Evolutionary conservation across 1,140 invertebrate genomes (phyloP).

Genomic region (Listronotus oregonensis): DNA sequence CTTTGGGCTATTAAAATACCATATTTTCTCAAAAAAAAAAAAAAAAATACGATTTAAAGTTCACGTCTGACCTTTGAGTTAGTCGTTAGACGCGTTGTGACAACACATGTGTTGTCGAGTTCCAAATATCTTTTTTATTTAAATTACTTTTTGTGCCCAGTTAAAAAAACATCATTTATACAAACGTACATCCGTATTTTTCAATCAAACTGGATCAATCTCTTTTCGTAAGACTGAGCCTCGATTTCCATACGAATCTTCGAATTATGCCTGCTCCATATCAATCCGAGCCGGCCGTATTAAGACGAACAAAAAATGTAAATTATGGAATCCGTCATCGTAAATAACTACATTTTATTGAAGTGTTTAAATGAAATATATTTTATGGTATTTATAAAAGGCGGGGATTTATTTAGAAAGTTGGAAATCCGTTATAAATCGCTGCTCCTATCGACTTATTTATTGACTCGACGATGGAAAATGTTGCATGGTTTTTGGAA

Average conservation of each 20-base stretch:
- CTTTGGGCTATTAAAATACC: no score
- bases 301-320: conserved; percentile 39
- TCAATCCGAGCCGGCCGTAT: conserved; percentile 35
- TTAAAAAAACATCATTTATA: no score
- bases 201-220: not conserved
- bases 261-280: conserved; percentile 33
- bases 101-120: no score
- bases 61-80: no score
- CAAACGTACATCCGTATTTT: not conserved
- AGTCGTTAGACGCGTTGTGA: no score
- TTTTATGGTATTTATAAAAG: conserved; percentile 49
- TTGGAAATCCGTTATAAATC: conserved; percentile 46
- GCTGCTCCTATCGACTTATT: conserved; percentile 42
- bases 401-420: conserved; percentile 47
- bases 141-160: no score
- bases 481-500: conserved; percentile 4
- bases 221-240: not conserved
- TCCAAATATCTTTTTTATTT: no score
- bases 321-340: conserved; percentile 48
- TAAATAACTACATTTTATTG: conserved; percentile 48
- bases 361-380: conserved; percentile 49
- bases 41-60: no score
- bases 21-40: no score
- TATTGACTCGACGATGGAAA: conserved; percentile 45
- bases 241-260: conserved; percentile 22